These are phyloP conservation scores for Diachasma alloeum DNA, from an alignment of 1,140 invertebrate genomes.

Conservation along the genomic window DNA sequence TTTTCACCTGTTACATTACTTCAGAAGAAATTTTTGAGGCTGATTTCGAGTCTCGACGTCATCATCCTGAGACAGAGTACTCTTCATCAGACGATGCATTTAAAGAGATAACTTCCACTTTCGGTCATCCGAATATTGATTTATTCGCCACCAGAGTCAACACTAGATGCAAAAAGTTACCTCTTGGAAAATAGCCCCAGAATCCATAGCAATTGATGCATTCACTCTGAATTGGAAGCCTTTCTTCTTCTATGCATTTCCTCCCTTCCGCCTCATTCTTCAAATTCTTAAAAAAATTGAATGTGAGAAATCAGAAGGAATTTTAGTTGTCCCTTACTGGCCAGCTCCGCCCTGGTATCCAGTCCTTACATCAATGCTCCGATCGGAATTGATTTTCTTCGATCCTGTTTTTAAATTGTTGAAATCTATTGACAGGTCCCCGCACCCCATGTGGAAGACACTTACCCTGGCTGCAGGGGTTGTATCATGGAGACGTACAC, in stretches of 20 bases:
- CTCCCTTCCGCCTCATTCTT: conserved; percentile 5
- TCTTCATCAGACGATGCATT: too few species aligned
- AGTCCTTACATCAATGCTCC: conserved; percentile 12
- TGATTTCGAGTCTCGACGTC: conserved; percentile 8
- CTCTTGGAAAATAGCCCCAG: conserved; percentile 14
- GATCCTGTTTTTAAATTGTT: conserved; percentile 10
- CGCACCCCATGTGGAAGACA: conserved; percentile 12
- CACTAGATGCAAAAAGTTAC: conserved; percentile 9
- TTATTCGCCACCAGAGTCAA: conserved; percentile 9
- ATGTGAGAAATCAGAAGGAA: background rate
- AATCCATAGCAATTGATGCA: background rate
- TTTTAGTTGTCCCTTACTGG: conserved; percentile 20
- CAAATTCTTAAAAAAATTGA: conserved; percentile 15
- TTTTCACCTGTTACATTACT: conserved; percentile 19
- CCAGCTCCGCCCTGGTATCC: conserved; percentile 16
- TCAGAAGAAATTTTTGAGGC: conserved; percentile 15
- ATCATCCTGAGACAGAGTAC: background rate
- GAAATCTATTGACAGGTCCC: conserved; percentile 16
- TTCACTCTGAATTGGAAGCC: conserved; percentile 11
- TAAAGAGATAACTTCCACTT: too few species aligned
- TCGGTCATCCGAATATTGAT: too few species aligned
- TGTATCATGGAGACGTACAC: conserved; percentile 17
- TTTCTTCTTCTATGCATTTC: conserved; percentile 16
- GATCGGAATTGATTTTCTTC: conserved; percentile 7
- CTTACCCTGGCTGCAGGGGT: conserved; percentile 18